A percentile compares a stretch with the other conserved stretches of the same genome.
Evolutionary conservation across 2,797 vertebrate genomes (phyloP).

Genomic region (Loriculus beryllinus): DNA sequence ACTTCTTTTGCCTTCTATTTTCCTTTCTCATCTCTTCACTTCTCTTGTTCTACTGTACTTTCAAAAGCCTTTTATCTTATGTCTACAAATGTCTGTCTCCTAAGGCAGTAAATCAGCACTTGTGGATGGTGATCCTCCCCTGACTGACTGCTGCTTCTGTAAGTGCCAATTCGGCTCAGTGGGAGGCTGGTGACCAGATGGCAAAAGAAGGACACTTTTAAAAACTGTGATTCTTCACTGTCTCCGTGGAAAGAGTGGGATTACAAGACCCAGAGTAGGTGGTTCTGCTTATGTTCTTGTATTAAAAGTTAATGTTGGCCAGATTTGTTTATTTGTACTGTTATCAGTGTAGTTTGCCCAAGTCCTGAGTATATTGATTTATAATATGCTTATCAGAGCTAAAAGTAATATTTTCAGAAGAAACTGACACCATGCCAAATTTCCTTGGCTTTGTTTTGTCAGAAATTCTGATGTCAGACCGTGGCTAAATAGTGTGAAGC

Average conservation of each 20-base stretch:
- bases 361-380: neutral
- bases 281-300: neutral
- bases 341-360: neutral
- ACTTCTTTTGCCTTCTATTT: neutral
- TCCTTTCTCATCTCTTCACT: neutral
- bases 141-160: neutral
- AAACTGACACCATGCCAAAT: neutral
- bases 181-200: neutral
- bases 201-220: constrained; percentile 19
- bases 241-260: neutral
- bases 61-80: neutral
- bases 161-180: neutral
- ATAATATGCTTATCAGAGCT: neutral
- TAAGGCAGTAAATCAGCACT: neutral
- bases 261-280: neutral
- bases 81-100: neutral
- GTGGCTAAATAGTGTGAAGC: neutral
- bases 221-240: neutral
- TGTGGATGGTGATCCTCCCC: neutral
- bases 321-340: neutral
- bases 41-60: neutral
- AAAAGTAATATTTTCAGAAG: neutral
- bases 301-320: neutral
- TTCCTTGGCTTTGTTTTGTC: neutral
- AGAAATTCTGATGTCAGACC: neutral